These are phyloP conservation scores for Pelobates fuscus DNA, from an alignment of 2,113 vertebrate genomes.

Conservation along the genomic window DNA sequence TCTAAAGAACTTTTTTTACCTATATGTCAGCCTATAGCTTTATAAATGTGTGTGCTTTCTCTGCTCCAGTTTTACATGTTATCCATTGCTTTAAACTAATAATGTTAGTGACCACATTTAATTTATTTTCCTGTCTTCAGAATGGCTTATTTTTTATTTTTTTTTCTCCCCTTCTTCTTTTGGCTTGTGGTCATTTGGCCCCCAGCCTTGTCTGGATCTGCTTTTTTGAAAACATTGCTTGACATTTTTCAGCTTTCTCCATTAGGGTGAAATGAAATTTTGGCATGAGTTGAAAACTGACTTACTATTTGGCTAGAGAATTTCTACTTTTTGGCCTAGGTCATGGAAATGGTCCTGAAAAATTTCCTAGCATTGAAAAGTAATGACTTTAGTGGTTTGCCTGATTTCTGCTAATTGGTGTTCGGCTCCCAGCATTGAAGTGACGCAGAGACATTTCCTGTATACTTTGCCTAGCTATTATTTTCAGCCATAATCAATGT, in stretches of 20 bases:
- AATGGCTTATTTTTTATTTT: constrained; percentile 6
- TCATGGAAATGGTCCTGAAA: constrained; percentile 31
- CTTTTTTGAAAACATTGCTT: constrained; percentile 39
- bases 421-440: neutral
- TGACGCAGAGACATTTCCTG: neutral
- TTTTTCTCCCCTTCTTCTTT: neutral
- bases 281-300: constrained; percentile 29
- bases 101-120: neutral
- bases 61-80: neutral
- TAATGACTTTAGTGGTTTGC: constrained; percentile 27
- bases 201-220: constrained; percentile 23
- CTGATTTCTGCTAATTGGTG: constrained; percentile 16
- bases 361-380: constrained; percentile 25
- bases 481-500: no score
- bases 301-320: constrained; percentile 38
- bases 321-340: constrained; percentile 33
- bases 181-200: constrained; percentile 28
- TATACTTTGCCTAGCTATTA: neutral
- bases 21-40: no score
- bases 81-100: neutral
- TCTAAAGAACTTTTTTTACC: no score
- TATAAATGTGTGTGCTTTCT: no score
- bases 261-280: constrained; percentile 20
- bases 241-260: constrained; percentile 46
- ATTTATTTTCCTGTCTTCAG: neutral